Base-by-base conservation (phyloP, 2,888 invertebrate species). In the Keiferia lycopersicella region DNA sequence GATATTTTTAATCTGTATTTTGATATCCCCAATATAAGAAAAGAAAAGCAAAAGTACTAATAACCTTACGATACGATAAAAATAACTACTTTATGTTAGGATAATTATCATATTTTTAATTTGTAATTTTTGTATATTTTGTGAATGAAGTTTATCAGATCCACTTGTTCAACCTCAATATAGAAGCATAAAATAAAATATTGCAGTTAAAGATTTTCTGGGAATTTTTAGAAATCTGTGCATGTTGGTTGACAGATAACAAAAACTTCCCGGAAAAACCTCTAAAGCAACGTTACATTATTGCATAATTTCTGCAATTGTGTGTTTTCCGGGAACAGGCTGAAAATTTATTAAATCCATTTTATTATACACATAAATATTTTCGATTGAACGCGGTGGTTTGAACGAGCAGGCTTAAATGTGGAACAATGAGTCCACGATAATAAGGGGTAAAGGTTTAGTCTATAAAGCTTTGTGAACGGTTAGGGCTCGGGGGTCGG, bases 351-450 rank as follows among this genome's bases (percentile, higher is more conserved):
- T 60, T 60, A 60, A 62, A 62, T 62, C 39, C 62, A 18, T 53
- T 14, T 48, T 45, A 22, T 74, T 77, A 80, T 81, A 71, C 72
- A 69, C 75, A 73, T 71, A 73, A 71, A 75, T 71, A 77, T 78
- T 78, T 75, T 78, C 75, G 76, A 78, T 78, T 77, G 78, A 72
- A 75, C 76, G 72, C 77, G 74, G 75, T 73, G 71, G 72, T 71
- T 82, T 82, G 76, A 82, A 81, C 77, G 71, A 73, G 74, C 71
- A 71, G 77, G 86, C 86, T 87, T 85, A 84, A 89, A 87, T 84
- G 80, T 85, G 76, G 89, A 89, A 92, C 91, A 92, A 92, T 90
- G 85, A 83, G 75, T 81, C 74, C 81, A 78, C 83, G 84, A 81
- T 88, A 90, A 90, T 88, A 86, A 84, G 88, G 87, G 83, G 81